phyloP scores from a whole-genome alignment of 2,113 vertebrate genomes.

The Balaeniceps rex region DNA sequence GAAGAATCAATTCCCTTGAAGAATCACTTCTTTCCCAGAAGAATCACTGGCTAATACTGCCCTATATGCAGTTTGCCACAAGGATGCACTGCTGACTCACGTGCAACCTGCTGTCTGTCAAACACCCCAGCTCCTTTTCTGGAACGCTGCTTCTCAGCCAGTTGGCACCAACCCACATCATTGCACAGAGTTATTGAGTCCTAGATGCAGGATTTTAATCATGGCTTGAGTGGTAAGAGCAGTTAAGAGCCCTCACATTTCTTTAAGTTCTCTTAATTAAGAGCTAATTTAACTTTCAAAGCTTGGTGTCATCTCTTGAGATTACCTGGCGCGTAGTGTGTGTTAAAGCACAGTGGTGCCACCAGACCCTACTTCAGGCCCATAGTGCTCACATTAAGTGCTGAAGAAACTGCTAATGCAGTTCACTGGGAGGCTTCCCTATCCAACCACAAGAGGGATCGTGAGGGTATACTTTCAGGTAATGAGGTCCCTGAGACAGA shows the following conservation, averaged over 20 bases:
- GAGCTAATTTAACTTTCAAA: not conserved
- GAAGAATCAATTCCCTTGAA: not conserved
- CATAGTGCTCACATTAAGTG: not conserved
- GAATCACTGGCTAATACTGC: not conserved
- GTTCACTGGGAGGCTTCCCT: not conserved
- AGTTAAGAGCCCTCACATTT: constrained; percentile 21
- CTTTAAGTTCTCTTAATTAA: constrained; percentile 50
- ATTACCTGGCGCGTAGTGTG: not conserved
- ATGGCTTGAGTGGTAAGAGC: not conserved
- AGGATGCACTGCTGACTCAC: not conserved
- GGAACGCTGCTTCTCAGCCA: not conserved
- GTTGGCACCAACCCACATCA: not conserved
- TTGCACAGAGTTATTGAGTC: not conserved
- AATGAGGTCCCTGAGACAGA: not conserved
- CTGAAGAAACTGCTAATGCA: not conserved
- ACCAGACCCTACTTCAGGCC: not conserved
- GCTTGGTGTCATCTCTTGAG: not conserved
- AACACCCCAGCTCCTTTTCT: not conserved
- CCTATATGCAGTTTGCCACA: not conserved
- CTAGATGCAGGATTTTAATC: not conserved
- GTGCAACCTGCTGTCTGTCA: not conserved
- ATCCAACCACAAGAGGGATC: not conserved
- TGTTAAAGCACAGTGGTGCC: not conserved
- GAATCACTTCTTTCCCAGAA: not conserved
- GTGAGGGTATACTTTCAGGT: fast-evolving